phyloP scores from a whole-genome alignment of 2,113 vertebrate genomes.

The Phoenicopterus ruber region DNA sequence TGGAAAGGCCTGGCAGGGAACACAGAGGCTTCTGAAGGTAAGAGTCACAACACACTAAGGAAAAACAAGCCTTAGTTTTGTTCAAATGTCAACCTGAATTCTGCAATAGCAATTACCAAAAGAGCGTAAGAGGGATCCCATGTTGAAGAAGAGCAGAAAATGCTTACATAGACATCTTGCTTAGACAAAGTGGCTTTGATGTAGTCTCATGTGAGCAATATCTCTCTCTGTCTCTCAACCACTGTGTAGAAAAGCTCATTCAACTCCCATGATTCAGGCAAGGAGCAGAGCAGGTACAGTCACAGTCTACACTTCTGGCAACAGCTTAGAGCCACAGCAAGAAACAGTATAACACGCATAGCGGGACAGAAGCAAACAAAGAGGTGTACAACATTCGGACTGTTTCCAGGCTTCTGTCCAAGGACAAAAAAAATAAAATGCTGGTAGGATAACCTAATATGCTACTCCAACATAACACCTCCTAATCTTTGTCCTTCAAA shows the following conservation, averaged over 20 bases:
- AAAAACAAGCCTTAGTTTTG: background rate
- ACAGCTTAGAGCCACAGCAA: background rate
- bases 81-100: background rate
- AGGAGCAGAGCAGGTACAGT: background rate
- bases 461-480: background rate
- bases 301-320: background rate
- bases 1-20: background rate
- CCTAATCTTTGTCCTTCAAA: background rate
- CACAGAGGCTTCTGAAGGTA: background rate
- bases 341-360: background rate
- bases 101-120: background rate
- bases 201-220: background rate
- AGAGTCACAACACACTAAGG: background rate
- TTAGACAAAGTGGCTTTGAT: conserved; percentile 39
- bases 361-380: background rate
- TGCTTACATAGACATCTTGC: no score
- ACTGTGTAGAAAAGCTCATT: conserved; percentile 41
- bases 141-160: background rate
- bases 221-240: background rate
- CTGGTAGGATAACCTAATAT: background rate
- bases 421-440: background rate
- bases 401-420: background rate
- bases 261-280: conserved; percentile 54
- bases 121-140: background rate
- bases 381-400: background rate